Evolutionary conservation across 92 coral and sea anemone genomes (phyloP), one percentile per base, ranked within the genome.

Genomic region (Parazoanthus atlanticus): DNA sequence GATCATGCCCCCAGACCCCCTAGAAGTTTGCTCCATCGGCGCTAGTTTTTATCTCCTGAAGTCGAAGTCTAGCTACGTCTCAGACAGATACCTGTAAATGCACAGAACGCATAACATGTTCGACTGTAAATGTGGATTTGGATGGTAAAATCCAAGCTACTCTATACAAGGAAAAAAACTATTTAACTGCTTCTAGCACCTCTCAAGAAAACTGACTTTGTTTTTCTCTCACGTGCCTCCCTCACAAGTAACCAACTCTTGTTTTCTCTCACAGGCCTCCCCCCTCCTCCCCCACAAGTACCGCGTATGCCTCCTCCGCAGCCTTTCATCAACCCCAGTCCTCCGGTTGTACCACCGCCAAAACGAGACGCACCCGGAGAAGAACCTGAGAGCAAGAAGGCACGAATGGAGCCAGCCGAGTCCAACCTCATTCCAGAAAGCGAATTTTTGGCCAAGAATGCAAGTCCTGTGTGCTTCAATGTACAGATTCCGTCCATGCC

Each of bases 341-440:
- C 99, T 10, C 96, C 98, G 28, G 95, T 93, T 31, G 90, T 95
- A 29, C 90, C 85, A 74, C 86, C 89, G 73, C 94, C 85, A 80
- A 90, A 93, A 79, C 90, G 93, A 15, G 94, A 94, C 16, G 89
- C 86, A 25, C 98, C 94, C 34, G 93, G 86, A 49, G 99, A 97
- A 46, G 98, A 93, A 5, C 58, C 90, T 77, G 88, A 86, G 19
- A 94, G 94, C 9, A 97, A 97, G 95, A 97, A 93, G 89, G 86
- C 94, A 66, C 93, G 98, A 83, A 85, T 96, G 36, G 99, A 97
- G 28, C 96, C 97, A 8, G 93, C 98, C 8, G 99, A 97, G 65
- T 95, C 97, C 3, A 90, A 97, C 87, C 99, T 97, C 43, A 88
- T 97, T 19, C 99, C 99, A 83, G 99, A 97, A 82, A 89, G 88